Percentiles rank a stretch among this genome's conserved stretches.
These are phyloP conservation scores for Atherix ibis DNA, from an alignment of 2,888 invertebrate species.

Conservation along the genomic window DNA sequence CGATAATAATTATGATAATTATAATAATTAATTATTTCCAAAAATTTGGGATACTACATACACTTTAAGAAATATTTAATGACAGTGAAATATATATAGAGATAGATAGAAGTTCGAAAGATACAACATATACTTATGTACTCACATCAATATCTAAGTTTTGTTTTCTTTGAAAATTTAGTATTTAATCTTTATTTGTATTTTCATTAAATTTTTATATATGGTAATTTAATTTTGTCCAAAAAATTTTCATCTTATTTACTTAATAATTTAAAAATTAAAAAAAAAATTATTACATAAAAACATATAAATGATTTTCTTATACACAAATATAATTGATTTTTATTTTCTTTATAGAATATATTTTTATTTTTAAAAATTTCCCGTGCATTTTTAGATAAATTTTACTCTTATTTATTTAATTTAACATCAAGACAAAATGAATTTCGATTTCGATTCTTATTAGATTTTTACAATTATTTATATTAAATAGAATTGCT, in stretches of 20 bases:
- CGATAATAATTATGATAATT: too few relatives aligned
- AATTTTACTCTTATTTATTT: too few relatives aligned
- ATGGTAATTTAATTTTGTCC: neutral
- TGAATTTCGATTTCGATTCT: too few relatives aligned
- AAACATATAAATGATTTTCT: neutral
- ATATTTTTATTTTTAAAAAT: too few relatives aligned
- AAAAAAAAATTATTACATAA: neutral
- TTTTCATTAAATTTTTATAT: neutral
- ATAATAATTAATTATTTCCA: too few relatives aligned
- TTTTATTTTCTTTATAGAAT: neutral
- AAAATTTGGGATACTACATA: too few relatives aligned
- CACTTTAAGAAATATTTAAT: too few relatives aligned
- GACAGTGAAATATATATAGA: too few relatives aligned
- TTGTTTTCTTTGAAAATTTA: conserved; percentile 27
- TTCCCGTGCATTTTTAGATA: too few relatives aligned
- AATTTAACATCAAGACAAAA: too few relatives aligned
- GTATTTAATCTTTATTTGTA: neutral
- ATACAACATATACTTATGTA: conserved; percentile 13
- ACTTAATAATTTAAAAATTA: neutral
- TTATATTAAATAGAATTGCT: too few relatives aligned
- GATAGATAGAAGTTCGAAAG: conserved; percentile 9
- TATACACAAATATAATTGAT: neutral
- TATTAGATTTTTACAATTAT: too few relatives aligned
- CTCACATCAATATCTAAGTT: conserved; percentile 21
- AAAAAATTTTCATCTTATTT: neutral